These are phyloP conservation scores for Pao palembangensis DNA, from an alignment of 2,113 vertebrate genomes.

Conservation along the genomic window DNA sequence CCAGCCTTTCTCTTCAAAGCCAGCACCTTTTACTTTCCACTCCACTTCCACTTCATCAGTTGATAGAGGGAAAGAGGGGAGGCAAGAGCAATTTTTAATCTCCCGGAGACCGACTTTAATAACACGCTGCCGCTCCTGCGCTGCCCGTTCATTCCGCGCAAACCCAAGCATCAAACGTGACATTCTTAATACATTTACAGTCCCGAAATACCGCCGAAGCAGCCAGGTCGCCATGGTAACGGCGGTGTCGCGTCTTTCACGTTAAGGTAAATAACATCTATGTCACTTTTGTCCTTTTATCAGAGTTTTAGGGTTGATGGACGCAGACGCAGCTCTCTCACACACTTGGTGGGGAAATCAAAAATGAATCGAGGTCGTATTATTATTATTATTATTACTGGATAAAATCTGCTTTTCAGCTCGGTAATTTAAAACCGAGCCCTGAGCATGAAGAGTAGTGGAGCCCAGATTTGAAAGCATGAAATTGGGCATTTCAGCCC, in stretches of 20 bases:
- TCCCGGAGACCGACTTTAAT: constrained; percentile 47
- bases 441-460: too few relatives aligned
- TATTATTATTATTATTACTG: too few relatives aligned
- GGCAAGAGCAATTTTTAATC: constrained; percentile 44
- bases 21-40: background rate
- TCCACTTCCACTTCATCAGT: background rate
- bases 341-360: too few relatives aligned
- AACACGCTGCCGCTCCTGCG: constrained; percentile 31
- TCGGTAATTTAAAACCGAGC: too few relatives aligned
- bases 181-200: constrained; percentile 47
- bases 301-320: too few relatives aligned
- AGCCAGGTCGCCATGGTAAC: background rate
- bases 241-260: background rate
- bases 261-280: background rate
- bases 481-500: too few relatives aligned
- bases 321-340: too few relatives aligned
- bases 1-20: constrained; percentile 12
- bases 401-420: too few relatives aligned
- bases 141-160: constrained; percentile 16
- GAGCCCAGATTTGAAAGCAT: too few relatives aligned
- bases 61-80: background rate
- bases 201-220: background rate
- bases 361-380: too few relatives aligned
- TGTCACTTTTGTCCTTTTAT: too few relatives aligned
- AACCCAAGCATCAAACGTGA: constrained; percentile 33